Evolutionary conservation across 1,140 invertebrate genomes (phyloP), one percentile per base, ranked within the genome.

Genomic region (Hyles vespertilio): DNA sequence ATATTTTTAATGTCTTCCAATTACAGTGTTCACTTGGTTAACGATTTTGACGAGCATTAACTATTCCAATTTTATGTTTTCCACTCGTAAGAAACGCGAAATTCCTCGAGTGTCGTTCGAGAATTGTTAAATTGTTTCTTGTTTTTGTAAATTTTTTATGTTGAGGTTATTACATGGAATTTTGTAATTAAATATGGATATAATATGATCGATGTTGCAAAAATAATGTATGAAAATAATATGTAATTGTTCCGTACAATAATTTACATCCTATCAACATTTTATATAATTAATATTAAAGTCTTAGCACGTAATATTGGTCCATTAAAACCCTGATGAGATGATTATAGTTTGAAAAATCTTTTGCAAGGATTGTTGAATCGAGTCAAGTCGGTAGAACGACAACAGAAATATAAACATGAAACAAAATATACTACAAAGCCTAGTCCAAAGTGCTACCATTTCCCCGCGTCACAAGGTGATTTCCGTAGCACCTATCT

Each of bases 1-100:
- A 72, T 77, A 77, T 76, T 78, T 87, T 88, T 88, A 88, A 87
- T 80, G 85, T 77, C 79, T 76, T 74, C 83, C 85, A 86, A 88
- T 88, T 88, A 88, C 82, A 88, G 85, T 73, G 69, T 80, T 81
- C 74, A 74, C 67, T 73, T 69, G 68, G 58, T 87, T 88, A 85
- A 88, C 83, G 85, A 86, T 87, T 84, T 70, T 70, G 70, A 69
- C 77, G 74, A 77, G 74, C 75, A 73, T 80, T 84, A 83, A 87
- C 84, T 84, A 87, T 85, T 79, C 72, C 78, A 77, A 81, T 87
- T 85, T 87, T 87, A 87, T 87, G 82, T 80, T 80, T 78, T 11
- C 62, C 55, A 69, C 49, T 33, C 69, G 53, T 67, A 66, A 71
- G 63, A 70, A 79, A 81, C 70, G 79, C 63, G 75, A 82, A 83